Evolutionary conservation across 2,797 vertebrate genomes (phyloP), one percentile per base, ranked within the genome.

Genomic region (Ibycter americanus): DNA sequence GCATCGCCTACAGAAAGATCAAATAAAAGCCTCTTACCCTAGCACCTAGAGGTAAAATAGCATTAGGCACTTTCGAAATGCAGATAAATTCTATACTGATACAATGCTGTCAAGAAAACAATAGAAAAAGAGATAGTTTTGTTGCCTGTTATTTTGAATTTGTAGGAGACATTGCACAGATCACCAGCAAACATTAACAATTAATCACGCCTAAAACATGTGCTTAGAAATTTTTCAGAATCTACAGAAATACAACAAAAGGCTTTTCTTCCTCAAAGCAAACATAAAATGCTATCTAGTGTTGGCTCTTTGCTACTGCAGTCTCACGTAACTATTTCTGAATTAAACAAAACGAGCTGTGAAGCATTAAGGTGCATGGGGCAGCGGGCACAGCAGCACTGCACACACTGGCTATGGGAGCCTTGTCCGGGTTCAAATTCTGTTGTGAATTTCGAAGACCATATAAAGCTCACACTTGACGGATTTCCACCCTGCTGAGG

Each of bases 251-350:
- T 13, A 78, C 66, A 91, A 93, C 89, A 96, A 96, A 91, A 92
- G 73, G 49, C 17, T 83, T 94, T 93, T 85, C 52, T 40, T 84
- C 71, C 83, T 92, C 80, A 83, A 93, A 93, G 92, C 55, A 96
- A 95, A 95, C 72, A 86, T 72, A 66, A 97, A 91, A 94, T 97
- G 97, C 96, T 94, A 97, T 94, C 97, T 97, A 97, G 96, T 93
- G 97, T 95, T 91, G 83, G 90, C 51, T 97, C 52, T 93, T 89
- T 66, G 96, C 86, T 92, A 97, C 87, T 97, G 93, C 97, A 96
- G 74, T 46, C 87, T 95, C 20, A 0, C 36, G 2, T 25, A 81
- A 40, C 52, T 61, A 29, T 40, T 71, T 68, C 74, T 47, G 80
- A 87, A 88, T 79, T 61, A 42, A 73, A 54, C 55, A 56, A 83